These are phyloP conservation scores for Magallana nippona DNA, from an alignment of 2,888 invertebrate genomes.

Conservation along the genomic window DNA sequence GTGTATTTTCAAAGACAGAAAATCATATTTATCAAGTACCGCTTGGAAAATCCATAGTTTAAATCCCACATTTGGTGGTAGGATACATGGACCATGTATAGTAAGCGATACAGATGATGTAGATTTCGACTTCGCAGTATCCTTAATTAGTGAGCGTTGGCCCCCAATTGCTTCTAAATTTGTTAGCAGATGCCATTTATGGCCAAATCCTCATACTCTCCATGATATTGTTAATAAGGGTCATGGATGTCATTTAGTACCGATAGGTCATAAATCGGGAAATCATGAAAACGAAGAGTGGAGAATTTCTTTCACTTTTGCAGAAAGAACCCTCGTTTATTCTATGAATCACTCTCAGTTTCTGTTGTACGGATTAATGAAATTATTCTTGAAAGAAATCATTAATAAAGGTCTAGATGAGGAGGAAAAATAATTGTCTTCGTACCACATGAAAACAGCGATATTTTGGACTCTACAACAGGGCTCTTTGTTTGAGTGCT, in stretches of 20 bases:
- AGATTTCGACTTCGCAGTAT: neutral
- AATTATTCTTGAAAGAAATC: constrained; percentile 36
- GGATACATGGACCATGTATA: neutral
- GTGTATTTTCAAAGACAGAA: neutral
- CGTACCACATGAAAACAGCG: constrained; percentile 38
- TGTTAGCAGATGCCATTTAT: neutral
- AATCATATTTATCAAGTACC: neutral
- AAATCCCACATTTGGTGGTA: neutral
- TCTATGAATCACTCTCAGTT: constrained; percentile 38
- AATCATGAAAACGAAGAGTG: constrained; percentile 23
- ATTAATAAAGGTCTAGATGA: neutral
- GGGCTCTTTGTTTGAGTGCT: neutral
- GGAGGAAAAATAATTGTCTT: constrained; percentile 10
- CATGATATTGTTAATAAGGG: neutral
- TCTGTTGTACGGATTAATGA: constrained; percentile 38
- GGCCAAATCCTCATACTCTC: constrained; percentile 10
- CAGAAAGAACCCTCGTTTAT: constrained; percentile 12
- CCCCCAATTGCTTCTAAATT: neutral
- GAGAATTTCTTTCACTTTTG: constrained; percentile 35
- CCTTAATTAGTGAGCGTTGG: neutral
- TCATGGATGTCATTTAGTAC: constrained; percentile 19
- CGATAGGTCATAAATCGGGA: constrained; percentile 24
- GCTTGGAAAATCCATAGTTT: too few relatives aligned
- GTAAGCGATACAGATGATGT: neutral
- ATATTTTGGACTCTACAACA: constrained; percentile 37